phyloP scores from a whole-genome alignment of 2,888 invertebrate species.

The Acrobasis suavella region DNA sequence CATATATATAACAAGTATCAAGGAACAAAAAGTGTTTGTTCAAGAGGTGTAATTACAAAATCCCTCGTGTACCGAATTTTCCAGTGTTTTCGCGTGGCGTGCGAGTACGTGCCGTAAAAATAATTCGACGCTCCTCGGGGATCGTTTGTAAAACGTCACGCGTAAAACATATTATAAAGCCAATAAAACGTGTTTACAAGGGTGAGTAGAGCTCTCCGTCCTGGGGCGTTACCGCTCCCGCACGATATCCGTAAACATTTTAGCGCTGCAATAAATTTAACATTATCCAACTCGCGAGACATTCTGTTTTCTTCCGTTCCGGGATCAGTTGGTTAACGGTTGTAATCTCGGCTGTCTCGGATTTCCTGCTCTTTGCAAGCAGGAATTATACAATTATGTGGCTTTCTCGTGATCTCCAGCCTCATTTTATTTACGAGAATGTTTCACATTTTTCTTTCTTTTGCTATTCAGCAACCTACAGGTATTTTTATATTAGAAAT shows the following conservation, averaged over 20 bases:
- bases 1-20: too few relatives aligned
- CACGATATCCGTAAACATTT: conserved; percentile 81
- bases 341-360: conserved; percentile 75
- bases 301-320: conserved; percentile 77
- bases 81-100: conserved; percentile 67
- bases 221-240: conserved; percentile 61
- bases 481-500: conserved; percentile 17
- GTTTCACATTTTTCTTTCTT: conserved; percentile 34
- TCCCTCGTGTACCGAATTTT: conserved; percentile 71
- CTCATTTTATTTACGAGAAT: conserved; percentile 50
- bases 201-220: conserved; percentile 75
- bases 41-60: conserved; percentile 75
- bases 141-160: conserved; percentile 83
- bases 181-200: conserved; percentile 83
- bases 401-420: conserved; percentile 55
- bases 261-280: conserved; percentile 81
- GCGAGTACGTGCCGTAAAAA: conserved; percentile 79
- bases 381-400: conserved; percentile 74
- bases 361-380: conserved; percentile 65
- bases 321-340: conserved; percentile 80
- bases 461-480: conserved; percentile 13
- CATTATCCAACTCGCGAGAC: conserved; percentile 79
- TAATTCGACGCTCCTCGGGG: conserved; percentile 78
- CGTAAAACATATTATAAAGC: conserved; percentile 83
- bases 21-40: conserved; percentile 66